A percentile compares a stretch with the other conserved stretches of the same genome.
These are phyloP conservation scores for Limosa lapponica DNA, from an alignment of 2,797 vertebrate genomes.

Conservation along the genomic window DNA sequence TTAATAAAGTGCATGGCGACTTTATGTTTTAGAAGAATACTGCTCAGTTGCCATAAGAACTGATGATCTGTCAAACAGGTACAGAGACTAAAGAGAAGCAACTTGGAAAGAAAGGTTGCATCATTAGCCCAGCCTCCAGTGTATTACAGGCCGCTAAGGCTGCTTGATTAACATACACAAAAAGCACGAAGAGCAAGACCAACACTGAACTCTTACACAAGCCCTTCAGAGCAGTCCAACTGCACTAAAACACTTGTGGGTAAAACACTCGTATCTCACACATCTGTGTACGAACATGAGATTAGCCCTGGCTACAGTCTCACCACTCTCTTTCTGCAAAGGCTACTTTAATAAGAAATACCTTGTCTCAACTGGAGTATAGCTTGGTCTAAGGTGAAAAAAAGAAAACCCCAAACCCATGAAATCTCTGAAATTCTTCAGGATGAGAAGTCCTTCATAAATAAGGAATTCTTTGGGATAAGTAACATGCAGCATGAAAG, in stretches of 20 bases:
- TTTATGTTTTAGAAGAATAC: neutral
- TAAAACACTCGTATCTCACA: neutral
- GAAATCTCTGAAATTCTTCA: neutral
- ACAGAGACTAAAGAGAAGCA: neutral
- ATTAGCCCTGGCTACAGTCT: neutral
- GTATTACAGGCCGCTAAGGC: neutral
- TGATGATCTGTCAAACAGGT: neutral
- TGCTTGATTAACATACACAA: neutral
- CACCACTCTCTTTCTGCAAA: neutral
- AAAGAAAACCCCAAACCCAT: neutral
- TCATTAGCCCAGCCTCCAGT: neutral
- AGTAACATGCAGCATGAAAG: neutral
- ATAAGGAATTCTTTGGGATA: neutral
- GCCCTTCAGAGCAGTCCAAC: neutral
- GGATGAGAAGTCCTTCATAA: neutral
- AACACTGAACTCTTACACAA: neutral
- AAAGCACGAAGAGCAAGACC: neutral
- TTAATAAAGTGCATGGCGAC: neutral
- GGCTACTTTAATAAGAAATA: neutral
- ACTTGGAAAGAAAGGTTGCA: neutral
- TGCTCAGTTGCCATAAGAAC: fast-evolving
- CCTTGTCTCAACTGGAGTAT: neutral
- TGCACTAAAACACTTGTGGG: neutral
- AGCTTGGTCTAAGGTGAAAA: neutral
- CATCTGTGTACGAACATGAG: neutral